Evolutionary conservation across 2,888 invertebrate species (phyloP).

Genomic region (Odontothrips loti): DNA sequence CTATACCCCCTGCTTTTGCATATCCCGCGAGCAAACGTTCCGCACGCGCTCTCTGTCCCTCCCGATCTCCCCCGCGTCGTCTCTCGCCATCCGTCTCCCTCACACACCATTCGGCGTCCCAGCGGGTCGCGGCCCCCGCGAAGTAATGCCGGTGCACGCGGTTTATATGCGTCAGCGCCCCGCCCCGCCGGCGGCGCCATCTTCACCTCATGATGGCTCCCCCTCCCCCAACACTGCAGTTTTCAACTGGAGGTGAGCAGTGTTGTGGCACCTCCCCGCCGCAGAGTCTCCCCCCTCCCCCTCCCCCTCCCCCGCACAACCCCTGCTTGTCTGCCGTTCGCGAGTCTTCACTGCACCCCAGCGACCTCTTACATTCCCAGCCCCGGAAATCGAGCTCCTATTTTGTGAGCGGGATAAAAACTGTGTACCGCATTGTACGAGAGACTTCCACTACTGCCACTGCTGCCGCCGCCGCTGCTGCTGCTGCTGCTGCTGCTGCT

Average conservation of each 20-base stretch:
- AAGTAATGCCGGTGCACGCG: no score
- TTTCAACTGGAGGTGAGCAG: background rate
- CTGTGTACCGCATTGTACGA: background rate
- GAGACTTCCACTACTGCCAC: no score
- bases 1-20: background rate
- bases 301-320: background rate
- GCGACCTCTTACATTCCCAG: constrained; percentile 19
- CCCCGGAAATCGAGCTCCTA: constrained; percentile 1
- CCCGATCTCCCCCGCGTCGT: no score
- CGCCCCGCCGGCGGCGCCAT: no score
- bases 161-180: no score
- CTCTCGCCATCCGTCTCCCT: no score
- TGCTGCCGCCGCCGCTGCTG: background rate
- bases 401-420: constrained; percentile 10
- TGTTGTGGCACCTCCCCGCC: background rate
- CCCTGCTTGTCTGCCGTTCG: background rate
- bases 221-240: background rate
- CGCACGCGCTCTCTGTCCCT: no score
- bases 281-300: background rate
- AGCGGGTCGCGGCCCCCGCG: no score
- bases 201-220: no score
- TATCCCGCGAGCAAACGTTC: background rate
- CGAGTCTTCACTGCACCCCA: background rate
- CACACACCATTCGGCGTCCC: no score
- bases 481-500: background rate